These are phyloP conservation scores for Drosophila pegasa DNA, from an alignment of 2,888 invertebrate species.

Conservation along the genomic window DNA sequence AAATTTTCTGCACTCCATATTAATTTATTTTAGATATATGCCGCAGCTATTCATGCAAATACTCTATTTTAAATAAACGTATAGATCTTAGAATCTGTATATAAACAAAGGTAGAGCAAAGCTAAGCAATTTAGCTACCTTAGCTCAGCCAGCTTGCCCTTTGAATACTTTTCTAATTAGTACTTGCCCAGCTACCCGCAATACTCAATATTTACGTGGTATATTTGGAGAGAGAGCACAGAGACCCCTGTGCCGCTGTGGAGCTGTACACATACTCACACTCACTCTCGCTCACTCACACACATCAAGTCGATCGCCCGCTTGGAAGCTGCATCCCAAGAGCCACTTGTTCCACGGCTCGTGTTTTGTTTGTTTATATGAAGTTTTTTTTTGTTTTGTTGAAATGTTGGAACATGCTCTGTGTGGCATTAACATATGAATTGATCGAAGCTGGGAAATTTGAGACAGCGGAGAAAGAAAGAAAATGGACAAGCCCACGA, in stretches of 20 bases:
- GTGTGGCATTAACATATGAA: slow-evolving; percentile 49
- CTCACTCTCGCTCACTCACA: not conserved
- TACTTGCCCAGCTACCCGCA: not conserved
- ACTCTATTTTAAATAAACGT: no score
- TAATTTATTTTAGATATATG: not conserved
- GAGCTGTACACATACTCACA: slow-evolving; percentile 42
- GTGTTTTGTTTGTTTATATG: slow-evolving; percentile 35
- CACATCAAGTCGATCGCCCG: slow-evolving; percentile 13
- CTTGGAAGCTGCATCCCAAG: slow-evolving; percentile 36
- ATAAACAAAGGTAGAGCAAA: not conserved
- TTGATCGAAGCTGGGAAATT: slow-evolving; percentile 21
- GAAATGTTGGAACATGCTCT: slow-evolving; percentile 48
- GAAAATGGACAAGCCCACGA: slow-evolving; percentile 33
- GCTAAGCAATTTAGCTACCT: no score
- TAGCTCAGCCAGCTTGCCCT: not conserved
- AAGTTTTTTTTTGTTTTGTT: slow-evolving; percentile 11
- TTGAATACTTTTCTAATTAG: not conserved
- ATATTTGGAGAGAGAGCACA: not conserved
- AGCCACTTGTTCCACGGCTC: slow-evolving; percentile 55
- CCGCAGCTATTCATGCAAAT: no score
- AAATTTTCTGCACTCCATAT: not conserved
- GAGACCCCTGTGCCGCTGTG: slow-evolving; percentile 20
- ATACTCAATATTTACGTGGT: slow-evolving; percentile 2
- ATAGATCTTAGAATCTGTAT: not conserved
- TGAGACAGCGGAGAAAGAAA: not conserved